Evolutionary conservation across 92 coral and sea anemone species (phyloP), one percentile per base, ranked within the genome.

Genomic region (Epizoanthus stellaris): DNA sequence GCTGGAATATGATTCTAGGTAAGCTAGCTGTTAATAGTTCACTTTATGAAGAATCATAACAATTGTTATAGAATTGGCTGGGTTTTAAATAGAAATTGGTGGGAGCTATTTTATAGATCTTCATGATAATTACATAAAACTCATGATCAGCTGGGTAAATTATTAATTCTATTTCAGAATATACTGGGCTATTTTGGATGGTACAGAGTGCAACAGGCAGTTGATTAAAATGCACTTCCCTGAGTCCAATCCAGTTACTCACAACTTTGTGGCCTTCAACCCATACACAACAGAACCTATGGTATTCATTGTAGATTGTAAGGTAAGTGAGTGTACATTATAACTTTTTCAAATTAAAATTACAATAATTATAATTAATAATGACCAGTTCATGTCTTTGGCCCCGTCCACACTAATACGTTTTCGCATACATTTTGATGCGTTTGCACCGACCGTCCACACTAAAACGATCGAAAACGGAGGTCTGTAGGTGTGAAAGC

Each of bases 1-100:
- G 92, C 68, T 79, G 20, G 82, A 89, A 49, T 76, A 85, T 21
- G 63, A 53, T 13, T 84, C 72, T 70, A 74, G n/a, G 87, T 84
- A 73, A 59, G 87, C 70, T 1, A 9, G 54, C 57, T 16, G 20
- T 5, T 12, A 72, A 39, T 6, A 39, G 20, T 21, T 72, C 58
- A 11, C 6, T 72, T 7, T 5, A 6, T 73, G 17, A 19, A 5
- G 19, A 21, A 71, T 6, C 17, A 36, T 34, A 39, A 71, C 17
- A 45, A 45, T 2, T 45, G 52, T 45, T 4, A 19, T 15, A 5
- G 64, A 3, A 15, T 59, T 59, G 20, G 21, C 0, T 3, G 64
- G 21, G 9, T 64, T 64, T 64, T 64, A 20, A 20, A 45, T 45
- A 2, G 4, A 45, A 9, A 45, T 3, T 45, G 52, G 52, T 45